These are phyloP conservation scores for Diarsia rubi DNA, from an alignment of 2,888 invertebrate genomes.

Conservation along the genomic window DNA sequence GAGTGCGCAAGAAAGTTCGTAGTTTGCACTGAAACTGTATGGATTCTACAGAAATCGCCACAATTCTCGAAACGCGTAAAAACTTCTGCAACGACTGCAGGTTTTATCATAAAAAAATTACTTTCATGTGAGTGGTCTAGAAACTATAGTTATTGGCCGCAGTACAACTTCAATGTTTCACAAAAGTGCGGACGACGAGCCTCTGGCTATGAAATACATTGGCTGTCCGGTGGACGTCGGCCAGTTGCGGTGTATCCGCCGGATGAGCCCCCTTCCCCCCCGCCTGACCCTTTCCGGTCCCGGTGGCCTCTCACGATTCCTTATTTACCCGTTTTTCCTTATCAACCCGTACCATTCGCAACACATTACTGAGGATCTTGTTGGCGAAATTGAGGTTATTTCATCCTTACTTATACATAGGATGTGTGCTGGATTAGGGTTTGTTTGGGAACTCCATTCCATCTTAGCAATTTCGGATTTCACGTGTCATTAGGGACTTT, in stretches of 20 bases:
- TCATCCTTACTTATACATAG: slow-evolving; percentile 71
- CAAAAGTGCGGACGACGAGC: slow-evolving; percentile 74
- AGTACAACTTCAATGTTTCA: slow-evolving; percentile 74
- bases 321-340: slow-evolving; percentile 90
- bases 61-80: slow-evolving; percentile 32
- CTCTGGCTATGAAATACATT: slow-evolving; percentile 74
- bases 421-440: slow-evolving; percentile 74
- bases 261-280: slow-evolving; percentile 71
- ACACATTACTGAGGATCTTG: slow-evolving; percentile 84
- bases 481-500: slow-evolving; percentile 74
- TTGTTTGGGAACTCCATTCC: slow-evolving; percentile 76
- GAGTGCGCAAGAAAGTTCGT: slow-evolving; percentile 36
- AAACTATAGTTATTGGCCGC: slow-evolving; percentile 63
- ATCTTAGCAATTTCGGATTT: slow-evolving; percentile 75
- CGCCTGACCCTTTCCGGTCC: slow-evolving; percentile 80
- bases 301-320: slow-evolving; percentile 78
- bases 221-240: slow-evolving; percentile 68
- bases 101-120: slow-evolving; percentile 64
- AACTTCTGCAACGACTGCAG: slow-evolving; percentile 14
- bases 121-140: slow-evolving; percentile 56
- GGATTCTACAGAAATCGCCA: slow-evolving; percentile 28
- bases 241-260: slow-evolving; percentile 80
- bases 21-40: slow-evolving; percentile 23
- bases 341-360: slow-evolving; percentile 87
- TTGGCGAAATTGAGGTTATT: slow-evolving; percentile 83